Evolutionary conservation across 2,888 invertebrate species (phyloP).

Genomic region (Galeruca laticollis): DNA sequence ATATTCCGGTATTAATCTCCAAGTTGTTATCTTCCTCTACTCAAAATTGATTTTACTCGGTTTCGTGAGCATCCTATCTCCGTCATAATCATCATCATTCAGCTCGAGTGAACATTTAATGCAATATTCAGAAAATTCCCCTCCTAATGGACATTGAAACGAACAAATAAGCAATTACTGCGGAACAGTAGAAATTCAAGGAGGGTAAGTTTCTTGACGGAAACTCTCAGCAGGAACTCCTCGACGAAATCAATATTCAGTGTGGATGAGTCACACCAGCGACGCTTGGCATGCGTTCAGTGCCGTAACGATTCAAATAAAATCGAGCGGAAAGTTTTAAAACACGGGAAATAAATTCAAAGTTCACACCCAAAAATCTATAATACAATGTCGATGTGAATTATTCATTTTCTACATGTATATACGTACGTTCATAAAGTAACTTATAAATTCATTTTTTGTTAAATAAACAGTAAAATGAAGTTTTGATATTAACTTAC

Average conservation of each 20-base stretch:
- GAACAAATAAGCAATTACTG: slow-evolving; percentile 37
- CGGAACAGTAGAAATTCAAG: slow-evolving; percentile 35
- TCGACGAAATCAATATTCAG: slow-evolving; percentile 49
- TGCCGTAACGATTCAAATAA: slow-evolving; percentile 16
- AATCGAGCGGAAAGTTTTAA: neutral
- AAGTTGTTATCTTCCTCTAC: slow-evolving; percentile 16
- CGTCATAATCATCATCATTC: slow-evolving; percentile 33
- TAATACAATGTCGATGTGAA: neutral
- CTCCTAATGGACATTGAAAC: slow-evolving; percentile 35
- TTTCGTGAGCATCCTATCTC: slow-evolving; percentile 31
- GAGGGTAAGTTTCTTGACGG: slow-evolving; percentile 40
- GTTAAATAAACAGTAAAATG: no score
- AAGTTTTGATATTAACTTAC: no score
- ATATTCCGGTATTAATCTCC: slow-evolving; percentile 22
- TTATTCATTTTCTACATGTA: neutral
- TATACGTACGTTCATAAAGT: no score
- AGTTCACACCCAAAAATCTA: neutral
- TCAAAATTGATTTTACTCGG: slow-evolving; percentile 32
- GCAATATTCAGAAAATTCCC: slow-evolving; percentile 37
- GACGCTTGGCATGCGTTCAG: slow-evolving; percentile 19
- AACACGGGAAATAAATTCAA: neutral
- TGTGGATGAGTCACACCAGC: slow-evolving; percentile 39
- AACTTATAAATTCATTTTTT: no score
- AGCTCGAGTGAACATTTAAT: slow-evolving; percentile 31
- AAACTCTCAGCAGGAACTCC: slow-evolving; percentile 42